A percentile compares a stretch with the other conserved stretches of the same genome.
phyloP scores from a whole-genome alignment of 2,797 vertebrate species.

The Danio aesculapii region DNA sequence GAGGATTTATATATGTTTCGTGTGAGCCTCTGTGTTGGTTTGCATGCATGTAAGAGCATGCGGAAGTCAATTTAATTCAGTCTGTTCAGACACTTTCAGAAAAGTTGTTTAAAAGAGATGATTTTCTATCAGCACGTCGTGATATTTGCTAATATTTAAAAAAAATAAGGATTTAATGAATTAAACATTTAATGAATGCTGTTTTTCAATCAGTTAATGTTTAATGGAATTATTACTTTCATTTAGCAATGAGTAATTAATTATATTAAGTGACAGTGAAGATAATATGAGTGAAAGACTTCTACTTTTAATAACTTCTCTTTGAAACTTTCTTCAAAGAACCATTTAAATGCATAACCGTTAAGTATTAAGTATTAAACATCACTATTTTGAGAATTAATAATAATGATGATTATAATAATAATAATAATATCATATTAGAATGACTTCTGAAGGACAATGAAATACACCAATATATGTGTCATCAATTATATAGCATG shows the following conservation, averaged over 20 bases:
- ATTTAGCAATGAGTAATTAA: background rate
- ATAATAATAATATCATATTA: background rate
- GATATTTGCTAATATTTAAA: no score
- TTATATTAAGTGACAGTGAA: background rate
- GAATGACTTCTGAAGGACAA: background rate
- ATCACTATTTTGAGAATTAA: no score
- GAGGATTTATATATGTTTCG: slow-evolving; percentile 26
- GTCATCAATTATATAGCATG: no score
- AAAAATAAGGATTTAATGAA: no score
- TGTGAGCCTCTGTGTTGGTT: slow-evolving; percentile 16
- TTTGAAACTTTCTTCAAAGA: background rate
- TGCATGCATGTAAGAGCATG: background rate
- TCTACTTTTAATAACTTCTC: background rate
- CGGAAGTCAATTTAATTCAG: background rate
- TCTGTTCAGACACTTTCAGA: background rate
- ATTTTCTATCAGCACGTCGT: no score
- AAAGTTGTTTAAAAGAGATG: background rate
- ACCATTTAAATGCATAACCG: background rate
- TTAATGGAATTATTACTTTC: background rate
- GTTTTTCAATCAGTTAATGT: background rate
- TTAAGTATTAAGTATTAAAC: no score
- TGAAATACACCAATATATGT: no score
- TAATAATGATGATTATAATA: no score
- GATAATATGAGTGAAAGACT: background rate
- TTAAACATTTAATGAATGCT: no score